A percentile compares a stretch with the other conserved stretches of the same genome.
Conservation (phyloP, 2,113 vertebrate species). For the Forbesichthys agassizii region DNA sequence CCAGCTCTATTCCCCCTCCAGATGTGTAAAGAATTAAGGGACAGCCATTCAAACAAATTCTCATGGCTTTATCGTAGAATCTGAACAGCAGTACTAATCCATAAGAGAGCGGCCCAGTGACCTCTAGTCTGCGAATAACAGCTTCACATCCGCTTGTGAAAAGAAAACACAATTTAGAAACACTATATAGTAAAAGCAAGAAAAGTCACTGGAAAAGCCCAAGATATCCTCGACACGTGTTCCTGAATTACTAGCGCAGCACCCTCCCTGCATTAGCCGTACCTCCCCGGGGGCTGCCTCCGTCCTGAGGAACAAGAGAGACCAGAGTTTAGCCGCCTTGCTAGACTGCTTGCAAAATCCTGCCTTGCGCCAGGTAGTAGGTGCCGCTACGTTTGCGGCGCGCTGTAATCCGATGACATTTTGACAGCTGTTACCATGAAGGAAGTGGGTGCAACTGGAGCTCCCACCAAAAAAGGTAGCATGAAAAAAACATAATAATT, state of each 20-base stretch:
- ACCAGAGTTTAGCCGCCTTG: constrained; percentile 43
- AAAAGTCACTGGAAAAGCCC: constrained; percentile 64
- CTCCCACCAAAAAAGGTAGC: constrained; percentile 42
- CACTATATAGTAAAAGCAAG: constrained; percentile 62
- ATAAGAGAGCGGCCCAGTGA: constrained; percentile 42
- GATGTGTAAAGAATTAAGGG: constrained; percentile 59
- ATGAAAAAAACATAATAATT: constrained; percentile 34
- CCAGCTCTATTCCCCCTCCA: constrained; percentile 48
- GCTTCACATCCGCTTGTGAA: constrained; percentile 50
- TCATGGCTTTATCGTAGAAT: constrained; percentile 52
- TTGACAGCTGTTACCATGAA: constrained; percentile 85
- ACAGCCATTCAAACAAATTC: constrained; percentile 51
- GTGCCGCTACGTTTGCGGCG: constrained; percentile 72
- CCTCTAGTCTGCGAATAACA: constrained; percentile 45
- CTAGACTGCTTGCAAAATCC: constrained; percentile 48
- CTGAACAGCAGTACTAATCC: constrained; percentile 48
- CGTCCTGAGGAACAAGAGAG: constrained; percentile 50
- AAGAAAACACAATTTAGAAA: constrained; percentile 62
- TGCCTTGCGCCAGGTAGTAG: constrained; percentile 71
- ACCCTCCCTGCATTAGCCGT: constrained; percentile 58
- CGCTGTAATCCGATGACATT: constrained; percentile 75
- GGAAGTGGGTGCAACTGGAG: constrained; percentile 82
- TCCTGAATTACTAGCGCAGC: constrained; percentile 63
- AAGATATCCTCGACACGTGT: constrained; percentile 68
- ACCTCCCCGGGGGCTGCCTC: constrained; percentile 46